These are phyloP conservation scores for cattle (Bos taurus) DNA, from an alignment of 2,113 vertebrate genomes.

Conservation along the genomic window DNA sequence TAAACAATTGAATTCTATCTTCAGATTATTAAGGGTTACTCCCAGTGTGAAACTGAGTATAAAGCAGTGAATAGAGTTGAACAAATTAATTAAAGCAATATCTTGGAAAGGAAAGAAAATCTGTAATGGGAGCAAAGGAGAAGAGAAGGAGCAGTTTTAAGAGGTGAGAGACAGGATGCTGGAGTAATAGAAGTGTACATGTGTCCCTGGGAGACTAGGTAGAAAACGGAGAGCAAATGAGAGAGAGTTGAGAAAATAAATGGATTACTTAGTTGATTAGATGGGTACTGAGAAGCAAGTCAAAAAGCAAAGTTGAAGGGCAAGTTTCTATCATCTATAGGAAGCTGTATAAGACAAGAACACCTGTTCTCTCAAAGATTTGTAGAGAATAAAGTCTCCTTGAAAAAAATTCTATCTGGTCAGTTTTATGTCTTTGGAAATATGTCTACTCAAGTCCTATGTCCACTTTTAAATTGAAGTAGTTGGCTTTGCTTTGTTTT, in stretches of 20 bases:
- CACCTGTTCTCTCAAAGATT: background rate
- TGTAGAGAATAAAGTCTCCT: background rate
- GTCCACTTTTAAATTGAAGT: background rate
- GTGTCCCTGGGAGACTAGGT: background rate
- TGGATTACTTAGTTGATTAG: background rate
- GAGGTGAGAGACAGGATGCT: background rate
- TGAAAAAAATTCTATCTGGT: background rate
- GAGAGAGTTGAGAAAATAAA: background rate
- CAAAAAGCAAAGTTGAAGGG: background rate
- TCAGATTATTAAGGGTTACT: background rate
- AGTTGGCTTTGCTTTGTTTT: background rate
- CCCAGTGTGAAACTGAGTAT: background rate
- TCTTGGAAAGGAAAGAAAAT: background rate
- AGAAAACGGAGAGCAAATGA: background rate
- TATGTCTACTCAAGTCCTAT: background rate
- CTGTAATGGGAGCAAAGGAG: background rate
- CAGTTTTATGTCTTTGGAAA: background rate
- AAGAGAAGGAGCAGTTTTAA: background rate
- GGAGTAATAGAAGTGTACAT: fast-evolving
- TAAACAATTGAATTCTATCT: background rate
- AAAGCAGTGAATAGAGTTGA: background rate
- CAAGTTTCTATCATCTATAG: background rate
- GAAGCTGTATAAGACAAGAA: background rate
- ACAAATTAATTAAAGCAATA: background rate
- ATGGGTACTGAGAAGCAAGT: background rate